These are phyloP conservation scores for Montipora foliosa DNA, from an alignment of 64 coral and sea anemone species.

Conservation along the genomic window DNA sequence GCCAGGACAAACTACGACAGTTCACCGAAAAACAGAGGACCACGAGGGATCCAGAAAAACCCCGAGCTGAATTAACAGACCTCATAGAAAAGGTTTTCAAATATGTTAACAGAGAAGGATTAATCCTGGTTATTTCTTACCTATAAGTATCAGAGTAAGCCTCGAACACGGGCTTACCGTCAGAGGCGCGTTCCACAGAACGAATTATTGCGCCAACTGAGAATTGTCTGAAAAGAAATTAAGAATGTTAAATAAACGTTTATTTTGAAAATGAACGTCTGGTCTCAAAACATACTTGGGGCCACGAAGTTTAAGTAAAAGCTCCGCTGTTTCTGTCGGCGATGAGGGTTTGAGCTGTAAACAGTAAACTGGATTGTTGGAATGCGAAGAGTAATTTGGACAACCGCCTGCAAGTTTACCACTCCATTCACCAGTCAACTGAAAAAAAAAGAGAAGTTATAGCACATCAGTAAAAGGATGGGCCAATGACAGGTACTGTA, in stretches of 20 bases:
- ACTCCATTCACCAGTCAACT: constrained; percentile 91
- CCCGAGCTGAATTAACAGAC: too few relatives aligned
- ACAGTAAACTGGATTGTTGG: constrained; percentile 87
- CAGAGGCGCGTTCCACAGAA: constrained; percentile 62
- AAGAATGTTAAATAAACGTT: neutral
- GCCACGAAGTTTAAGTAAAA: constrained; percentile 90
- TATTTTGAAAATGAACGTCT: neutral
- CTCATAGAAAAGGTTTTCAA: too few relatives aligned
- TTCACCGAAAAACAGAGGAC: too few relatives aligned
- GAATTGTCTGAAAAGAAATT: constrained; percentile 71
- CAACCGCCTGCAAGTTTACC: constrained; percentile 89
- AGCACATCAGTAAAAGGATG: neutral
- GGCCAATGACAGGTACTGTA: neutral
- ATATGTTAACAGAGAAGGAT: too few relatives aligned
- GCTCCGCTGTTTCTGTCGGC: constrained; percentile 69
- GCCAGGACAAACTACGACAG: too few relatives aligned
- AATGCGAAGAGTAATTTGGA: constrained; percentile 84
- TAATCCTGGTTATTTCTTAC: constrained; percentile 25
- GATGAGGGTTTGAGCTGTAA: constrained; percentile 70
- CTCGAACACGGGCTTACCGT: constrained; percentile 84
- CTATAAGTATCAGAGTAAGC: constrained; percentile 90
- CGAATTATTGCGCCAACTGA: constrained; percentile 85
- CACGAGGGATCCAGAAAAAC: too few relatives aligned
- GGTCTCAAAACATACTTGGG: constrained; percentile 75
- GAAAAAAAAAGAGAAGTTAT: neutral